Conservation (phyloP, 2,888 invertebrate genomes). For the Apamea sordens region DNA sequence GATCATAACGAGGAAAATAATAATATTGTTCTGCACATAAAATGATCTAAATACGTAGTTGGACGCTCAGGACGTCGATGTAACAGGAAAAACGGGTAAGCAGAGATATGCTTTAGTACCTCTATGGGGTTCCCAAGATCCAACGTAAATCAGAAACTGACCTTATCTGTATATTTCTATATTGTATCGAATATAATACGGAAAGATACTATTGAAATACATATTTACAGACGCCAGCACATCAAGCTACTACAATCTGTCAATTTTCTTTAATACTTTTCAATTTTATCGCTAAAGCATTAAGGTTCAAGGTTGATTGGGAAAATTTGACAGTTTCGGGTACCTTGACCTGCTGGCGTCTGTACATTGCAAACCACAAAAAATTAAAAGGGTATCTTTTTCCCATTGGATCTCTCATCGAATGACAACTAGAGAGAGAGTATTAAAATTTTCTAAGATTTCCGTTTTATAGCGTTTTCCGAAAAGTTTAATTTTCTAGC, state of each 20-base stretch:
- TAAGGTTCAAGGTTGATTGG: too few species aligned
- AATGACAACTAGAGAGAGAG: not conserved
- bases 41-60: constrained; percentile 12
- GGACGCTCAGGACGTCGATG: not conserved
- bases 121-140: constrained; percentile 34
- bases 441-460: not conserved
- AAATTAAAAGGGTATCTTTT: not conserved
- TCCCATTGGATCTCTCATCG: not conserved
- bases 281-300: too few species aligned
- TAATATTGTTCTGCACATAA: constrained; percentile 3
- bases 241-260: too few species aligned
- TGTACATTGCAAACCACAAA: not conserved
- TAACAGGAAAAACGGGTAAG: constrained; percentile 42
- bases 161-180: not conserved
- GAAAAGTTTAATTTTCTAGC: not conserved
- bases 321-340: too few species aligned
- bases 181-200: too few species aligned
- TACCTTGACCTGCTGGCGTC: not conserved
- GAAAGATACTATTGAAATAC: too few species aligned
- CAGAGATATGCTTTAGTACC: not conserved
- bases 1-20: constrained; percentile 42
- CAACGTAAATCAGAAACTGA: not conserved
- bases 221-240: too few species aligned
- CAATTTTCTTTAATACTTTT: too few species aligned
- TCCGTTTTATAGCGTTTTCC: not conserved